Conservation (phyloP, 2,113 vertebrate genomes). For the Labeo rohita region DNA sequence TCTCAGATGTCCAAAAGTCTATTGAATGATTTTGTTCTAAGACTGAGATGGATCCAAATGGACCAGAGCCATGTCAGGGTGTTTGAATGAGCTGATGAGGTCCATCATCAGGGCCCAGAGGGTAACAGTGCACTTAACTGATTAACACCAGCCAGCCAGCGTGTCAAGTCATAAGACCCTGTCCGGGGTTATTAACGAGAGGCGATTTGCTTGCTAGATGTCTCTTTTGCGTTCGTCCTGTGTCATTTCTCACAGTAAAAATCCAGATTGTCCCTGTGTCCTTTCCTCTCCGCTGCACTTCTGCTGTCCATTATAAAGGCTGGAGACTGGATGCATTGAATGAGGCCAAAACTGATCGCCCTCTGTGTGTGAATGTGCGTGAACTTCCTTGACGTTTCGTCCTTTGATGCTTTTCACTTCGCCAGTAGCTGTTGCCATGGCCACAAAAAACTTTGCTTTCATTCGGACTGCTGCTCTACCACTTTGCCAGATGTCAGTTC, state of each 20-base stretch:
- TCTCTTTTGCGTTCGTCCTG: conserved; percentile 48
- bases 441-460: conserved; percentile 23
- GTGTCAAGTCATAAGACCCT: conserved; percentile 50
- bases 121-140: conserved; percentile 46
- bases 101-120: conserved; percentile 32
- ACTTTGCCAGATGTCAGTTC: conserved; percentile 46
- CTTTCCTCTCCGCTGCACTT: conserved; percentile 32
- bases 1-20: conserved; percentile 43
- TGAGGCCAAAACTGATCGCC: conserved; percentile 4
- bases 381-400: conserved; percentile 18
- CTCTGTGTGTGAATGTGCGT: neutral
- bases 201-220: conserved; percentile 47
- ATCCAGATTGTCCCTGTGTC: conserved; percentile 27
- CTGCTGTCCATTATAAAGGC: conserved; percentile 26
- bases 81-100: conserved; percentile 41
- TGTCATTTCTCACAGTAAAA: conserved; percentile 42
- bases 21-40: conserved; percentile 33
- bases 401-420: conserved; percentile 31
- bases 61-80: conserved; percentile 11
- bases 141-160: conserved; percentile 49
- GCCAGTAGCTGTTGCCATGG: conserved; percentile 50
- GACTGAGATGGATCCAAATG: conserved; percentile 43
- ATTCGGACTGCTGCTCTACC: conserved; percentile 37
- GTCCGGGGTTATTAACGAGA: conserved; percentile 49
- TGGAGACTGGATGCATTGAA: conserved; percentile 30